Evolutionary conservation across 2,113 vertebrate genomes (phyloP), one percentile per base, ranked within the genome.

Genomic region (Tenebrosternarchus preto): DNA sequence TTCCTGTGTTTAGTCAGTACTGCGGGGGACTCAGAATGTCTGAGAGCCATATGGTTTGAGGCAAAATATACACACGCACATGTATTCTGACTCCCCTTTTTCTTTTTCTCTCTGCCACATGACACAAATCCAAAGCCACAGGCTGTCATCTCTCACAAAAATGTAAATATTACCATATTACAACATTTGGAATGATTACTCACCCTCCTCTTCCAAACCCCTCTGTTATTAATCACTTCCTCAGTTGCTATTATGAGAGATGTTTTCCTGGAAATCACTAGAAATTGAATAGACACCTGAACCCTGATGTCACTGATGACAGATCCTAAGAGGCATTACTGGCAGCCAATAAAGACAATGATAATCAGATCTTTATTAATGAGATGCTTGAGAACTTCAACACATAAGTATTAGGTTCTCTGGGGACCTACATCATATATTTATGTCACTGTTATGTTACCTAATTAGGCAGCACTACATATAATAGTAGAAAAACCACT

Each of bases 221-320:
- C 55, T 86, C 9, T 46, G 55, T 36, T 80, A 89, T 92, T 89
- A 89, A 89, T 94, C 91, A 92, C 86, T 87, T 92, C 89, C 90
- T 90, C 76, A 36, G 7, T 31, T 76, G 63, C 80, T 76, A 72
- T 78, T 85, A 78, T 59, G 33, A 71, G 78, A 39, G 76, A 82
- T 76, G 53, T 73, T 87, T 90, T 91, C 84, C 88, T 86, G 91
- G 88, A 92, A 93, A 87, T 67, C 27, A 55, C 53, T 64, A 53
- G 82, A 76, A 83, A 83, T 80, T 73, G 86, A 80, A 81, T 85
- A 85, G 85, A 68, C 50, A 78, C 78, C 76, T 85, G 80, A 78
- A 76, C 85, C 57, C 56, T 27, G 69, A n/a, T 15, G 29, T 24
- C 0, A 22, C 22, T 80, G 77, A 86, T 81, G 80, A 60, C 76